Percentiles rank a stretch among this genome's conserved stretches.
These are phyloP conservation scores for Capreolus pygargus DNA, from an alignment of 2,113 vertebrate species.

Conservation along the genomic window DNA sequence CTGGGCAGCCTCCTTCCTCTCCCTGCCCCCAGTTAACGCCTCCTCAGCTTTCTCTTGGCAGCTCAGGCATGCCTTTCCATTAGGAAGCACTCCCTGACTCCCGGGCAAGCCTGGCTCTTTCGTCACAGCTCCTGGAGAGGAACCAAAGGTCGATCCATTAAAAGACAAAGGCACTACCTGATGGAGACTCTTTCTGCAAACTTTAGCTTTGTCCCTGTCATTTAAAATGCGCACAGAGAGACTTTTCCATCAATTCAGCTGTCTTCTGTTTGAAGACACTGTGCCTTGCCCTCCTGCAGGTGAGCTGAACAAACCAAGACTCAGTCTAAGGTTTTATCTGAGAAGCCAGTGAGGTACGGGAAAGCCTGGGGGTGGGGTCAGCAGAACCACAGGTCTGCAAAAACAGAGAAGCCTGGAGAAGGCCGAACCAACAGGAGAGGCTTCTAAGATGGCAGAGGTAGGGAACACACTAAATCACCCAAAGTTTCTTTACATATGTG, in stretches of 20 bases:
- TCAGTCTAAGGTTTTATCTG: not conserved
- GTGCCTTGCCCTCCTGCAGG: not conserved
- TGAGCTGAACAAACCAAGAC: not conserved
- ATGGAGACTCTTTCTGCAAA: not conserved
- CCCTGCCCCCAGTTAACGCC: not conserved
- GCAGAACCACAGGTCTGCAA: not conserved
- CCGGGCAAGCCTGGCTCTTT: not conserved
- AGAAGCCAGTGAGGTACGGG: not conserved
- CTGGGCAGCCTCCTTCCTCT: not conserved
- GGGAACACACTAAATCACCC: not conserved
- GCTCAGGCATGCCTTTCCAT: rapidly evolving
- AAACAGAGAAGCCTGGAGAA: not conserved
- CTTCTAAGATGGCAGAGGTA: not conserved
- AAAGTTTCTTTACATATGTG: not conserved
- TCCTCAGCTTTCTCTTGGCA: not conserved
- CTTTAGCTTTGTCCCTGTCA: not conserved
- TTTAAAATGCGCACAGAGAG: not conserved
- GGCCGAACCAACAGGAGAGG: not conserved
- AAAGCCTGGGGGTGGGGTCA: not conserved
- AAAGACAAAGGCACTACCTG: not conserved
- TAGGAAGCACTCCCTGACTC: not conserved
- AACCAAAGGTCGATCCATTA: not conserved
- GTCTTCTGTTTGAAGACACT: not conserved
- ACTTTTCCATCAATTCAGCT: not conserved
- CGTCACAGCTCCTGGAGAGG: not conserved